Percentiles rank a stretch among this genome's conserved stretches.
Evolutionary conservation across 2,888 invertebrate genomes (phyloP).

Genomic region (Dasypogon diadema): DNA sequence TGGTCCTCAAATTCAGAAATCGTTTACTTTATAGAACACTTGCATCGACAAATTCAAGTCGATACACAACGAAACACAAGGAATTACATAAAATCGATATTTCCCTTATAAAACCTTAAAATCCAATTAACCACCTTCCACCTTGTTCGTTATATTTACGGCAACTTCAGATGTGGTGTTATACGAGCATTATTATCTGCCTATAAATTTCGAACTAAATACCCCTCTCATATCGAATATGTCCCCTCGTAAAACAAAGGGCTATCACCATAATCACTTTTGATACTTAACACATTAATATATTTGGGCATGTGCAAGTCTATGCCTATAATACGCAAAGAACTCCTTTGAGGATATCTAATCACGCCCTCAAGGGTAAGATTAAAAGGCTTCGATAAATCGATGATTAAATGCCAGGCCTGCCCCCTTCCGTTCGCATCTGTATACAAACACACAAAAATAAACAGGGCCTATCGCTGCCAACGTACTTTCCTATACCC

Average conservation of each 20-base stretch:
- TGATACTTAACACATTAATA: slow-evolving; percentile 54
- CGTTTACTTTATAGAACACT: no score
- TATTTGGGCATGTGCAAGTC: slow-evolving; percentile 11
- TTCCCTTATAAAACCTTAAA: not conserved
- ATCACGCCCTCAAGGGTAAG: slow-evolving; percentile 53
- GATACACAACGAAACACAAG: no score
- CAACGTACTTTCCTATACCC: not conserved
- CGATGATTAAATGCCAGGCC: slow-evolving; percentile 54
- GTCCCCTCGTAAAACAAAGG: slow-evolving; percentile 50
- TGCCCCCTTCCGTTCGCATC: not conserved
- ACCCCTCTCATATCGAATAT: slow-evolving; percentile 23
- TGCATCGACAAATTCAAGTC: no score
- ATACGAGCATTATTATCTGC: slow-evolving; percentile 7
- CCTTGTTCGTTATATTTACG: not conserved
- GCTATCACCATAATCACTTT: slow-evolving; percentile 52
- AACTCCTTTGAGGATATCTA: slow-evolving; percentile 52
- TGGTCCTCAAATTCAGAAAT: no score
- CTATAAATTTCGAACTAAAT: slow-evolving; percentile 25
- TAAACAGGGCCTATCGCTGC: not conserved
- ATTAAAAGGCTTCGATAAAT: slow-evolving; percentile 55
- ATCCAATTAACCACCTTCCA: not conserved
- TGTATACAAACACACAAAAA: not conserved
- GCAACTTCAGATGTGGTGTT: not conserved
- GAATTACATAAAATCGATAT: no score
- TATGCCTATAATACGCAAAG: not conserved